Evolutionary conservation across 2,888 invertebrate species (phyloP), one percentile per base, ranked within the genome.

Genomic region (Lepeophtheirus nordmannii): DNA sequence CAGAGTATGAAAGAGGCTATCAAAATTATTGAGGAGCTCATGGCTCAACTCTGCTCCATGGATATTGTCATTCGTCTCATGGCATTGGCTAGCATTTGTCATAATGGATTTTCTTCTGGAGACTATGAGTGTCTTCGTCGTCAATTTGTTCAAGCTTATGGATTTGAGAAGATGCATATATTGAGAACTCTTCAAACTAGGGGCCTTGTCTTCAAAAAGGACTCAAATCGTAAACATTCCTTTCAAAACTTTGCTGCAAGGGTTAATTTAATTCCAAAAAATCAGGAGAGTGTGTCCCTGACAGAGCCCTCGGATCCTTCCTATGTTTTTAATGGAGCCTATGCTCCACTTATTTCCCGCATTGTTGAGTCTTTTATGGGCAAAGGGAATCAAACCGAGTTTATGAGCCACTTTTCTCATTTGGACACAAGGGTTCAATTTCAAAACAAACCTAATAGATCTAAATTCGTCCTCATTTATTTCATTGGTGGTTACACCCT

Each of bases 61-160:
- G 17, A n/a, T 53, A 53, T 53, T n/a, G 53, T 53, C n/a, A n/a
- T 53, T n/a, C n/a, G 53, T 1, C 53, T 53, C n/a, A 53, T 53
- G 53, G n/a, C n/a, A n/a, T 53, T 53, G 53, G n/a, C 17, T 7
- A 53, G 53, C 5, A 17, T 53, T 17, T 53, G 30, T 30, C 30
- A 30, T 30, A 30, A 30, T 30, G 30, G 30, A 30, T 30, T 30
- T 30, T 30, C 30, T 30, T 30, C 30, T 30, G 30, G 30, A 7
- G 30, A 30, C 30, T 30, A 30, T 7, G 30, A 30, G 7, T 30
- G 3, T 7, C 30, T 30, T 30, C 30, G 30, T 30, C 30, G 30
- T 30, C 30, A 30, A 30, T 30, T 30, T 30, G 30, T 30, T 5
- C 30, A 30, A 30, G 30, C 30, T 30, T 30, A 30, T 30, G 30